Base-by-base conservation (phyloP, 2,113 vertebrate genomes). In the Eleginops maclovinus region DNA sequence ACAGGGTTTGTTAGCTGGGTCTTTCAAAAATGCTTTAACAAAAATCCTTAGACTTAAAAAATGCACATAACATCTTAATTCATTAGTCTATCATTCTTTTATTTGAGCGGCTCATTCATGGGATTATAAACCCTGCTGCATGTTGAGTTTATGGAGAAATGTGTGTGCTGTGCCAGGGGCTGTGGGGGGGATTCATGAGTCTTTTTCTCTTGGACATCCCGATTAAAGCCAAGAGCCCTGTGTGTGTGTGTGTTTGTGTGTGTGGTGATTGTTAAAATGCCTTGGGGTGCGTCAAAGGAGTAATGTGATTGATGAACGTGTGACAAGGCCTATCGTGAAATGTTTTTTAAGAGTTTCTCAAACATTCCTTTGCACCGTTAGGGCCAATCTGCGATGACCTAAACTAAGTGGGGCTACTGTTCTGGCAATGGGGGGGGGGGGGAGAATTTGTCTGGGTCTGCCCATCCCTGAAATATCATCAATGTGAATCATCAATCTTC, bases 291-390 rank as follows among this genome's bases (percentile, higher is more conserved):
- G n/a, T 91, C 71, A 75, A 65, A 81, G 60, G 10, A 62, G 28
- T 49, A 41, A 83, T 60, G 70, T 87, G 87, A 89, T 83, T 81
- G 76, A 86, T 88, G 80, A 71, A 74, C 22, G 15, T 67, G 68
- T 63, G 79, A 88, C 88, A 87, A 83, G 79, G 77, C 46, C 76
- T 72, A 58, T 22, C 59, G 78, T 84, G 75, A 81, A 31, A 31
- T 2, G 40, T 79, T 61, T 36, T 85, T 86, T 19, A 82, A 75
- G 55, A 64, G 28, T 70, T 70, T 79, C 79, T 62, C 36, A 51
- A 77, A 60, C 77, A 87, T 89, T 87, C 71, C 70, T 84, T 44
- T 62, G 53, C 26, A 47, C 15, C 72, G 46, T 87, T 81, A 41
- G n/a, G 60, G 79, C 56, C 15, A 28, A 80, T 72, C n/a, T 1